Evolutionary conservation across 2,113 vertebrate genomes (phyloP).

Genomic region (Chamaea fasciata): DNA sequence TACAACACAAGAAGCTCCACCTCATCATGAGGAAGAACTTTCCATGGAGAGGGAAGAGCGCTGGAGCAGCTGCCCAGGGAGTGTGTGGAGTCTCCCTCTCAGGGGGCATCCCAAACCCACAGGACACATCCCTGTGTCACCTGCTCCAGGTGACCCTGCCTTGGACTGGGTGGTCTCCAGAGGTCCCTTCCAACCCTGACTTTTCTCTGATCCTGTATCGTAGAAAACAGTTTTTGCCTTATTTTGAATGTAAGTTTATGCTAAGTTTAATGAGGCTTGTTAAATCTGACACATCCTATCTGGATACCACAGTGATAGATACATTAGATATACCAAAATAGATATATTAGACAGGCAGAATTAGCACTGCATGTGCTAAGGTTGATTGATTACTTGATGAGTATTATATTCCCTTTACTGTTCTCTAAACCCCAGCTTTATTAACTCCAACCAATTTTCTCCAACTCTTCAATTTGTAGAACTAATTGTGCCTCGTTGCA

Average conservation of each 20-base stretch:
- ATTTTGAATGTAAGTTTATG: neutral
- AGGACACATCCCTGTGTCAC: neutral
- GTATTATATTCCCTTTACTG: conserved; percentile 36
- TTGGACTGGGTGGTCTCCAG: neutral
- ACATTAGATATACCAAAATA: conserved; percentile 41
- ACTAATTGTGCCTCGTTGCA: conserved; percentile 44
- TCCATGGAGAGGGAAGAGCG: rapidly evolving
- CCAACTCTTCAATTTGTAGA: conserved; percentile 43
- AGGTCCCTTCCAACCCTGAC: neutral
- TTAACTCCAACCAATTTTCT: conserved; percentile 58
- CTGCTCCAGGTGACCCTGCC: neutral
- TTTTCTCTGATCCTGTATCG: neutral
- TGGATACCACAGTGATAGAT: neutral
- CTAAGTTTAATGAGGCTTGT: neutral
- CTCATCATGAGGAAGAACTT: neutral
- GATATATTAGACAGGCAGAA: conserved; percentile 36
- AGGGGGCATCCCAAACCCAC: neutral
- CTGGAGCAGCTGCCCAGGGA: neutral
- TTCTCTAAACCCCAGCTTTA: conserved; percentile 55
- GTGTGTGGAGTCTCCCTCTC: neutral
- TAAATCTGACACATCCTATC: neutral
- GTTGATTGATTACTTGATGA: conserved; percentile 54
- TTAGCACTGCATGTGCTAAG: conserved; percentile 31
- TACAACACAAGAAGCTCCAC: neutral
- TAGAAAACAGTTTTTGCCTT: neutral